Evolutionary conservation across 2,888 invertebrate genomes (phyloP), one percentile per base, ranked within the genome.

Genomic region (Leucophenga montana): DNA sequence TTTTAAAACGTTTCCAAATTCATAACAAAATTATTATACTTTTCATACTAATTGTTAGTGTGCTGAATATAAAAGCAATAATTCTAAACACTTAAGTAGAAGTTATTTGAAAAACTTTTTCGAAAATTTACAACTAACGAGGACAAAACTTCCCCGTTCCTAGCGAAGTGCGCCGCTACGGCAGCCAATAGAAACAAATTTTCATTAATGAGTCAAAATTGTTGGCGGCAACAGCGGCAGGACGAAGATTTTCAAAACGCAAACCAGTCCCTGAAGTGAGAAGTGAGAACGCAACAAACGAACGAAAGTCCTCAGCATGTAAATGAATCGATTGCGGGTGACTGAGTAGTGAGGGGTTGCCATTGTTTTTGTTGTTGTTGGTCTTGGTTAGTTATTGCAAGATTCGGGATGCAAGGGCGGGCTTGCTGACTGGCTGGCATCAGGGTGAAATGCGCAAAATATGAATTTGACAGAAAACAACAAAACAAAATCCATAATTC

Each of bases 391-490:
- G 56, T 61, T 61, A 61, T 61, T 61, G 20, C 44, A 61, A 18
- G 6, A 16, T 33, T 44, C 61, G 31, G 61, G 62, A 22, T 64
- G 48, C n/a, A 64, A 14, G 14, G n/a, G 46, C 1, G 27, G 18
- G 27, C 9, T 67, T 57, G 71, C 64, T 54, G 18, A 67, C 56
- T 66, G 71, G 70, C 61, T 66, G 76, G 74, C 69, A 33, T n/a
- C 16, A 1, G 48, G 69, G 68, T 66, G 75, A 54, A 46, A 57
- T 73, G 75, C 72, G 77, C 75, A 78, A 80, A 86, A 85, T 86
- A 85, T 86, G 86, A 86, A 83, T 86, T 85, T 85, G 85, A 86
- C 86, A 86, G 86, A 85, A 85, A 86, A 83, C 84, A 86, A 85
- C 84, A 84, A 83, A 85, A 85, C 80, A 86, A 86, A 86, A 84